Evolutionary conservation across 2,113 vertebrate genomes (phyloP), one percentile per base, ranked within the genome.

Genomic region (Lichenostomus cassidix): DNA sequence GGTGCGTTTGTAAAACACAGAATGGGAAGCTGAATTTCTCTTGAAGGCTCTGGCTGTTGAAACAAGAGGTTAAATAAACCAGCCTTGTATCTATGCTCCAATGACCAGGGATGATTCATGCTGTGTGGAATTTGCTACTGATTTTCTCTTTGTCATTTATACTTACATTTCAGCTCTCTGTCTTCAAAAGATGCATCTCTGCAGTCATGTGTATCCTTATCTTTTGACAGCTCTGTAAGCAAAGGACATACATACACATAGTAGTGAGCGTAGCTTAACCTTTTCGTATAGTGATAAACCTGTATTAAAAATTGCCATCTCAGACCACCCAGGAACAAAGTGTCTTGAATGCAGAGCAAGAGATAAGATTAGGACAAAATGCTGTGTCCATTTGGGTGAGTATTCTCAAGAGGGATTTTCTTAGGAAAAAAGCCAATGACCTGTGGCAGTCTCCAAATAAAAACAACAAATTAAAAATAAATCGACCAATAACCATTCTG

Each of bases 111-210:
- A 58, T 78, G 4, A 44, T 55, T 63, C 44, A 37, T 50, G 33
- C 42, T 53, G 7, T 29, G 6, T 53, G 19, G 37, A 41, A 33
- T 79, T 37, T 95, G 25, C 46, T 49, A 41, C 41, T 73, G 3
- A 28, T 85, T 83, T 71, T 35, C 35, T 5, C 7, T 49, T 58
- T 71, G 37, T 69, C 3, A 46, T 82, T 96, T 91, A 68, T 52
- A 90, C 97, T 96, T 93, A 97, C 95, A 95, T 46, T 94, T 96
- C 83, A 94, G 64, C 44, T 96, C 94, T 76, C 85, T 41, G 2
- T 84, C 87, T 71, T 95, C 85, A 89, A 49, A 88, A 64, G 33
- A 18, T 77, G 35, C 25, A 65, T 63, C 74, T 92, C 13, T 50
- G 76, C 9, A 49, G 64, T 29, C 70, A 52, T 29, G 44, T 16